Evolutionary conservation across 2,113 vertebrate species (phyloP).

Genomic region (Bujurquina vittata): DNA sequence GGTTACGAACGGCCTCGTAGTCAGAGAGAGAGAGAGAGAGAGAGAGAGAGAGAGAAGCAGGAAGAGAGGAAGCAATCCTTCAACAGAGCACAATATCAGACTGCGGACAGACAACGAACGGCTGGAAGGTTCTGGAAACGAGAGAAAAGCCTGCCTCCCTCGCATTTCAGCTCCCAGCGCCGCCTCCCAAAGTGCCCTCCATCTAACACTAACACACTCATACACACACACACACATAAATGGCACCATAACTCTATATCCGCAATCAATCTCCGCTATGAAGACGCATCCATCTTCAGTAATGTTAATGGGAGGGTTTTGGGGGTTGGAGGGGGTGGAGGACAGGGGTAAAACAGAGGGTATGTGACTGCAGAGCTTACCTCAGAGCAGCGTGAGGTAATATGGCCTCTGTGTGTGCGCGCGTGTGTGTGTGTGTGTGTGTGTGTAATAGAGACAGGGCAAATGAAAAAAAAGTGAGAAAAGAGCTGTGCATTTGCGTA

Average conservation of each 20-base stretch:
- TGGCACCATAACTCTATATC: conserved; percentile 97
- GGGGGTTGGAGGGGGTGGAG: conserved; percentile 80
- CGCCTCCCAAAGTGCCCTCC: conserved; percentile 89
- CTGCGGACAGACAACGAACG: conserved; percentile 74
- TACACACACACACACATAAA: conserved; percentile 89
- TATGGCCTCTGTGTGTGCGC: conserved; percentile 23
- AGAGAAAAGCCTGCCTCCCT: conserved; percentile 81
- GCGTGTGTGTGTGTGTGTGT: neutral
- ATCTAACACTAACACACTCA: conserved; percentile 73
- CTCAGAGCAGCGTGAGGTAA: conserved; percentile 84
- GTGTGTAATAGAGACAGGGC: conserved; percentile 28
- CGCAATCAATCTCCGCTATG: conserved; percentile 99
- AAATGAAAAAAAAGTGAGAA: conserved; percentile 50
- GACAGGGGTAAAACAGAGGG: conserved; percentile 94
- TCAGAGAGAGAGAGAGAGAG: conserved; percentile 36
- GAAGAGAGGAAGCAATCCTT: conserved; percentile 79
- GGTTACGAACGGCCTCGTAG: conserved; percentile 60
- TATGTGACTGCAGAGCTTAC: conserved; percentile 91
- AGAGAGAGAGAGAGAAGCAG: conserved; percentile 55
- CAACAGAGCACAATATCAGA: conserved; percentile 79
- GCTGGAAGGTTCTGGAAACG: conserved; percentile 76
- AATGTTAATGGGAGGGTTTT: conserved; percentile 92
- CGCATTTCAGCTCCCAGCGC: conserved; percentile 88
- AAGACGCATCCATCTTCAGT: conserved; percentile 99
- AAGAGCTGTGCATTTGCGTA: conserved; percentile 28